Percentiles rank a stretch among this genome's conserved stretches.
These are phyloP conservation scores for Drosophila serrata DNA, from an alignment of 1,140 invertebrate genomes.

Conservation along the genomic window DNA sequence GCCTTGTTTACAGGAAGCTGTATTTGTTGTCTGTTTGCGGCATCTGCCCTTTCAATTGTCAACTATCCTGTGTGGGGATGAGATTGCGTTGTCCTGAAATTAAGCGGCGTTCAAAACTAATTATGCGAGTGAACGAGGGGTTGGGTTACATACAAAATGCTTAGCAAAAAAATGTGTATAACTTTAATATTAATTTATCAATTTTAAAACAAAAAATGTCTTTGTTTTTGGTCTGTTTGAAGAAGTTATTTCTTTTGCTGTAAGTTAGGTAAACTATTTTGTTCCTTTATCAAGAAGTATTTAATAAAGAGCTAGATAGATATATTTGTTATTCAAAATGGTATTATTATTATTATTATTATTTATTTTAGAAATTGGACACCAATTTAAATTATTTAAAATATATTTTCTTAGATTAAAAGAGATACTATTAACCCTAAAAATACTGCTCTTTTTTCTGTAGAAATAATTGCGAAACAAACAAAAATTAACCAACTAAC, in stretches of 20 bases:
- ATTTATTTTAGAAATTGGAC: too few species aligned
- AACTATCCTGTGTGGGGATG: conserved; percentile 3
- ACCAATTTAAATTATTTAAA: too few species aligned
- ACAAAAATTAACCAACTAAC: neutral
- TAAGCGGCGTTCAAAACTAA: conserved; percentile 59
- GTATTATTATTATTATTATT: too few species aligned
- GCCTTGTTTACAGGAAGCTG: conserved; percentile 20
- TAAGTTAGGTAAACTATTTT: neutral
- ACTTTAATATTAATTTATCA: neutral
- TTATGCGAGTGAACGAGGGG: conserved; percentile 39
- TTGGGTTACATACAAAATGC: conserved; percentile 5
- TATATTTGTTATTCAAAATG: too few species aligned
- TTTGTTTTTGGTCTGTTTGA: too few species aligned
- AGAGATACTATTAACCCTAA: neutral
- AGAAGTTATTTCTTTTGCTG: too few species aligned
- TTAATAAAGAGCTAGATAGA: too few species aligned
- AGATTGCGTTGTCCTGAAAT: conserved; percentile 24
- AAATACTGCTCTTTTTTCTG: neutral
- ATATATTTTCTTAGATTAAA: too few species aligned
- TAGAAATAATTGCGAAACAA: neutral
- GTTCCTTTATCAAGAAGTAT: too few species aligned
- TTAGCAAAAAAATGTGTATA: neutral
- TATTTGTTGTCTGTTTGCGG: conserved; percentile 28
- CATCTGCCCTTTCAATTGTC: conserved; percentile 22
- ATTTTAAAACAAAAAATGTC: neutral